Evolutionary conservation across 2,113 vertebrate genomes (phyloP).

Genomic region (Zosterops lateralis): DNA sequence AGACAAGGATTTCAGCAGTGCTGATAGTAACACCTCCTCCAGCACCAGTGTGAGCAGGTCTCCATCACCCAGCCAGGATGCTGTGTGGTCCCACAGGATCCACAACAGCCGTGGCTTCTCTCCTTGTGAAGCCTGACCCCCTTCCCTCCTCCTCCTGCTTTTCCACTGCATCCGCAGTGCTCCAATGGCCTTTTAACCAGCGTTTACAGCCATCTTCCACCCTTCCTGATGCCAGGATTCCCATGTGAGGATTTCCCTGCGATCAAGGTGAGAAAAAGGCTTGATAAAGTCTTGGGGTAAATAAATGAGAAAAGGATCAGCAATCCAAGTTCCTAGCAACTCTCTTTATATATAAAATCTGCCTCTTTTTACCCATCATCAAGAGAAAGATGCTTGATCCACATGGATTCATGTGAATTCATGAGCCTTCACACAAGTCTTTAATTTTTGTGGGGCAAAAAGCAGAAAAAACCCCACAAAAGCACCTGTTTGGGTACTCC

Average conservation of each 20-base stretch:
- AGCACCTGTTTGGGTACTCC: not conserved
- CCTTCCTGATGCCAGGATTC: rapidly evolving
- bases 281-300: not conserved
- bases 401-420: not conserved
- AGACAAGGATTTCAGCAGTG: rapidly evolving
- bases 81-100: rapidly evolving
- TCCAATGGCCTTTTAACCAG: not conserved
- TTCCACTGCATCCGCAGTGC: rapidly evolving
- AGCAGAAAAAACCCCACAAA: not conserved
- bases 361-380: rapidly evolving
- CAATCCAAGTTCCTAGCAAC: not conserved
- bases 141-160: not conserved
- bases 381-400: rapidly evolving
- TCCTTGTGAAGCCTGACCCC: rapidly evolving
- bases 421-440: rapidly evolving
- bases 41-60: not conserved
- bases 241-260: rapidly evolving
- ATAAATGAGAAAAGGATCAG: not conserved
- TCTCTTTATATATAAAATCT: not conserved
- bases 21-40: rapidly evolving
- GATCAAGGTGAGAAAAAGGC: rapidly evolving
- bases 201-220: rapidly evolving
- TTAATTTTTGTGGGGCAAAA: not conserved
- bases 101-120: rapidly evolving
- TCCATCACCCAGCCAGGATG: rapidly evolving